Base-by-base conservation (phyloP, 2,797 vertebrate genomes). In the Podarcis siculus region DNA sequence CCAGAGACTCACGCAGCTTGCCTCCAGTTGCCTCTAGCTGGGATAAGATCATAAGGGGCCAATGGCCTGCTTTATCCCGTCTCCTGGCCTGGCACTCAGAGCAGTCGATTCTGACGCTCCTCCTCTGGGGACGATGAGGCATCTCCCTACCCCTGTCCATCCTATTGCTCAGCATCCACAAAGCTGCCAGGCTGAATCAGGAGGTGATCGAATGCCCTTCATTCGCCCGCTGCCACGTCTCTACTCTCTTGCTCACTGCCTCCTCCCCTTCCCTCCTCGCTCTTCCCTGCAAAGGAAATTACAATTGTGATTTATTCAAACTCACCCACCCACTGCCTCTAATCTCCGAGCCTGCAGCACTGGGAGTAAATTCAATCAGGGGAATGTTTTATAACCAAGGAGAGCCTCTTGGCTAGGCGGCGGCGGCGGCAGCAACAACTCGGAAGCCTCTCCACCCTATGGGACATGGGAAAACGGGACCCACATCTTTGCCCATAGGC, bases 291-390 rank as follows among this genome's bases (percentile, higher is more conserved):
- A 78, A 87, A 77, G 39, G 64, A 82, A 79, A 86, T 86, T 61
- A 82, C 80, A 85, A 73, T 73, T 39, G 83, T 72, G 73, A 85
- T 73, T 90, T 80, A 87, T 87, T 79, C 79, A 64, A 35, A n/a
- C 75, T 71, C 79, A 49, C 39, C 79, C 83, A 77, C 73, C 83
- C 86, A 37, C 66, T 42, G 79, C 37, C 79, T 77, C 64, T 81
- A 71, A 80, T 78, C 78, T 69, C 78, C 32, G 27, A 66, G 64
- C 78, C 72, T 37, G 64, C 72, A 75, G 72, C 83, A 37, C 72
- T n/a, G 39, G 25, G 55, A 37, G 39, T 61, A 79, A 82, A 69
- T 71, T 85, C 35, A 78, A 85, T 78, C 90, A 86, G 58, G 39
- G 83, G 72, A 82, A 79, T 78, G 73, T 78, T 85, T 88, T 55